phyloP scores from a whole-genome alignment of 2,888 invertebrate genomes.

The Prosopocoilus inquinatus region DNA sequence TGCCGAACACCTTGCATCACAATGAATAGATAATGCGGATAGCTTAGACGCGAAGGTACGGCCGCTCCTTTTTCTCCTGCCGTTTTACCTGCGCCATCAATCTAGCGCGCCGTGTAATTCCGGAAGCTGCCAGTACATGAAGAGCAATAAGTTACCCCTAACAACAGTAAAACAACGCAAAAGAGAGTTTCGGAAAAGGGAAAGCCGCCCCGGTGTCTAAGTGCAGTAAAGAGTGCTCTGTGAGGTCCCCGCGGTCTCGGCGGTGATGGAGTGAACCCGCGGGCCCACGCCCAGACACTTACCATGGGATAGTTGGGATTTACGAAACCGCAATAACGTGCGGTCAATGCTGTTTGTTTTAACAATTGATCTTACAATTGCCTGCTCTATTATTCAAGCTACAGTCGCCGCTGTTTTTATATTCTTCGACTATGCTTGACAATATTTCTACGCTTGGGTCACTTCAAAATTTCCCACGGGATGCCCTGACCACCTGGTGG shows the following conservation, averaged over 20 bases:
- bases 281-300: slow-evolving; percentile 40
- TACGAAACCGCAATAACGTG: slow-evolving; percentile 40
- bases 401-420: slow-evolving; percentile 34
- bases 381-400: slow-evolving; percentile 40
- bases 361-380: slow-evolving; percentile 43
- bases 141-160: slow-evolving; percentile 35
- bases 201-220: slow-evolving; percentile 31
- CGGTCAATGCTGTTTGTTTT: slow-evolving; percentile 42
- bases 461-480: slow-evolving; percentile 38
- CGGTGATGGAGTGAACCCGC: slow-evolving; percentile 33
- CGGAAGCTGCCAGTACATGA: slow-evolving; percentile 25
- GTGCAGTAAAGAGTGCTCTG: slow-evolving; percentile 34
- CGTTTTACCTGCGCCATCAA: slow-evolving; percentile 22
- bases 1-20: slow-evolving; percentile 32
- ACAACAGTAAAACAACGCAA: slow-evolving; percentile 31
- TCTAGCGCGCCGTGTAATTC: slow-evolving; percentile 26
- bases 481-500: slow-evolving; percentile 36
- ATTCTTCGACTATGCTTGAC: slow-evolving; percentile 37
- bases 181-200: slow-evolving; percentile 34
- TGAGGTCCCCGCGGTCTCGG: slow-evolving; percentile 11
- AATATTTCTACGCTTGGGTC: slow-evolving; percentile 38
- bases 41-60: slow-evolving; percentile 35
- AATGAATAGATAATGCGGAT: slow-evolving; percentile 43
- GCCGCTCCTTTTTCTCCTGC: neutral
- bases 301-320: slow-evolving; percentile 44